Evolutionary conservation across 1,140 invertebrate genomes (phyloP).

Genomic region (Cyphomyrmex costatus): DNA sequence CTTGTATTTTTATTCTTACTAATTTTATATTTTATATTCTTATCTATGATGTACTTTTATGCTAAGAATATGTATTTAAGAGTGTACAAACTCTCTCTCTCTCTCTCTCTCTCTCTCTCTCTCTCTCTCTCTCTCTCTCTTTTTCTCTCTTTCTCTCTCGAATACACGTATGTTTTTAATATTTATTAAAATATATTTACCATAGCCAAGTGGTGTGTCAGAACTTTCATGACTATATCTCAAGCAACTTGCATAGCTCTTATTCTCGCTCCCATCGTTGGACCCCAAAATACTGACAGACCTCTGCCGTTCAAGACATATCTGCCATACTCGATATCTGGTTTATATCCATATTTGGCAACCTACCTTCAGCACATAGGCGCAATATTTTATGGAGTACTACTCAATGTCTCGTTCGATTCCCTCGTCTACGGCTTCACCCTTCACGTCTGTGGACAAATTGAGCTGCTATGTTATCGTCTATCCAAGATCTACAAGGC

Average conservation of each 20-base stretch:
- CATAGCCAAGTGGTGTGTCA: conserved; percentile 49
- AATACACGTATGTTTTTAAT: not conserved
- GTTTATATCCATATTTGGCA: conserved; percentile 22
- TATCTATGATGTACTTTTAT: not conserved
- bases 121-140: too few relatives aligned
- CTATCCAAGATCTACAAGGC: conserved; percentile 38
- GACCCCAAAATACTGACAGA: conserved; percentile 18
- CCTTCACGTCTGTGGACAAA: conserved; percentile 52
- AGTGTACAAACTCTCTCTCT: too few relatives aligned
- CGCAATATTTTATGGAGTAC: conserved; percentile 41
- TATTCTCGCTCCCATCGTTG: conserved; percentile 42
- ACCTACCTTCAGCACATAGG: conserved; percentile 50
- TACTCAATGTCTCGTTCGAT: conserved; percentile 60
- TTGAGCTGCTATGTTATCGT: conserved; percentile 50
- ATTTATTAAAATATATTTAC: not conserved
- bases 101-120: too few relatives aligned
- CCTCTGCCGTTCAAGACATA: conserved; percentile 49
- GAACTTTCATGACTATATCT: conserved; percentile 52
- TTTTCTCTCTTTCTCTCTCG: too few relatives aligned
- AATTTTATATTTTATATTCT: not conserved
- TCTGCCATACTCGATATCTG: conserved; percentile 49
- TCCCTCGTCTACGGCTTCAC: conserved; percentile 64
- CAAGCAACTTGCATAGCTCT: conserved; percentile 39
- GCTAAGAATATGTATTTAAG: not conserved
- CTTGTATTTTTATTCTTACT: not conserved